Base-by-base conservation (phyloP, 2,888 invertebrate genomes). In the Steinernema scapterisci region DNA sequence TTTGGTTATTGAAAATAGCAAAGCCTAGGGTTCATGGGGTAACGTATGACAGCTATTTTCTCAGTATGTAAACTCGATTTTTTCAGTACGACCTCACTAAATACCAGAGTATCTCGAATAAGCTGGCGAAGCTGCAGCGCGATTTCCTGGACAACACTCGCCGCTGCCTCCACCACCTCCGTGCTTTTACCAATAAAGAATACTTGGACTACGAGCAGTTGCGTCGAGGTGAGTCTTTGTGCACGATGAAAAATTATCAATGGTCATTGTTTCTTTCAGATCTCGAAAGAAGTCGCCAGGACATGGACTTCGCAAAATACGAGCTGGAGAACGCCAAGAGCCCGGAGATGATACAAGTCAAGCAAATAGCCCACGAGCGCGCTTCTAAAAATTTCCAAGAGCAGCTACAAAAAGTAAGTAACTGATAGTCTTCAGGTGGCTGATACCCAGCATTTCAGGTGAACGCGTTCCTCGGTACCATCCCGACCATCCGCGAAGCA, bases 261-360 rank as follows among this genome's bases (percentile, higher is more conserved):
- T 19, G 48, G 5, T 45, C 45, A 21, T 16, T 48, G 5, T 19
- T 21, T 51, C 51, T 44, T 74, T 74, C 21, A 74, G 74, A 51
- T 1, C 46, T 74, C 7, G 71, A 71, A 13, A 38, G 71, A 2
- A 71, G 48, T 5, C 70, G 71, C 1, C 71, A 74, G 38, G 74
- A 74, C 13, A 74, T 74, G 74, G 74, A 74, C 70, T 74, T 70
- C 31, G 71, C 74, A 13, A 74, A 74, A 21, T 48, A 74, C 45
- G 74, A 74, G 45, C 19, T 74, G 46, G 31, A 48, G 27, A 74
- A 71, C 19, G 74, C 74, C 0, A 74, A 74, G 70, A 31, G 46
- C 25, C 31, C 71, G 16, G 74, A 74, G 43, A 48, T 48, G 25
- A 45, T 71, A 7, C 71, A 74, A 25, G 51, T 51, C 25, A 74